Conservation (phyloP, 92 coral and sea anemone genomes). For the Epizoanthus stellaris region DNA sequence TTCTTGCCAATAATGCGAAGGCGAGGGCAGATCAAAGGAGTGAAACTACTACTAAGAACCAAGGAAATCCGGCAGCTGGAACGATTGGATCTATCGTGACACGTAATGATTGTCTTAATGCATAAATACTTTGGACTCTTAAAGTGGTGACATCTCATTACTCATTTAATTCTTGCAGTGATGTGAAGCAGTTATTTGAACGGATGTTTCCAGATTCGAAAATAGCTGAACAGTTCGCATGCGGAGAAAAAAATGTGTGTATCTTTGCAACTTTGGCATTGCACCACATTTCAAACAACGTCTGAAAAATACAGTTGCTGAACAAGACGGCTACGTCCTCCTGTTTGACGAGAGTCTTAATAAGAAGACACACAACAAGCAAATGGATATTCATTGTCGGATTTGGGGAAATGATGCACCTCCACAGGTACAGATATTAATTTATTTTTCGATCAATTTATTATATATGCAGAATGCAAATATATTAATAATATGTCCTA, state of each 20-base stretch:
- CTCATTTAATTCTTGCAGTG: slow-evolving; percentile 49
- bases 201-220: slow-evolving; percentile 44
- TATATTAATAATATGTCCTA: too few species aligned
- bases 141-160: slow-evolving; percentile 48
- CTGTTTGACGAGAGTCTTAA: slow-evolving; percentile 49
- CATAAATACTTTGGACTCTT: slow-evolving; percentile 42
- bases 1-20: slow-evolving; percentile 17
- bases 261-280: slow-evolving; percentile 42
- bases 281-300: slow-evolving; percentile 49
- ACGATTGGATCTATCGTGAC: background rate
- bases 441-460: background rate
- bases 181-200: slow-evolving; percentile 33
- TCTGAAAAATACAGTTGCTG: slow-evolving; percentile 28
- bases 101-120: slow-evolving; percentile 36
- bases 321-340: slow-evolving; percentile 39
- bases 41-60: slow-evolving; percentile 32
- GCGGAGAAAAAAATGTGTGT: slow-evolving; percentile 40
- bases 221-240: slow-evolving; percentile 38
- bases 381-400: slow-evolving; percentile 52
- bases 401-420: slow-evolving; percentile 36
- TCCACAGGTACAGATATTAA: slow-evolving; percentile 6
- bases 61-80: background rate
- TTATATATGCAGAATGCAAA: too few species aligned
- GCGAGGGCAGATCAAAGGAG: slow-evolving; percentile 19
- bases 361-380: slow-evolving; percentile 50